phyloP scores from a whole-genome alignment of 2,888 invertebrate species.

The Gryllus longicercus region DNA sequence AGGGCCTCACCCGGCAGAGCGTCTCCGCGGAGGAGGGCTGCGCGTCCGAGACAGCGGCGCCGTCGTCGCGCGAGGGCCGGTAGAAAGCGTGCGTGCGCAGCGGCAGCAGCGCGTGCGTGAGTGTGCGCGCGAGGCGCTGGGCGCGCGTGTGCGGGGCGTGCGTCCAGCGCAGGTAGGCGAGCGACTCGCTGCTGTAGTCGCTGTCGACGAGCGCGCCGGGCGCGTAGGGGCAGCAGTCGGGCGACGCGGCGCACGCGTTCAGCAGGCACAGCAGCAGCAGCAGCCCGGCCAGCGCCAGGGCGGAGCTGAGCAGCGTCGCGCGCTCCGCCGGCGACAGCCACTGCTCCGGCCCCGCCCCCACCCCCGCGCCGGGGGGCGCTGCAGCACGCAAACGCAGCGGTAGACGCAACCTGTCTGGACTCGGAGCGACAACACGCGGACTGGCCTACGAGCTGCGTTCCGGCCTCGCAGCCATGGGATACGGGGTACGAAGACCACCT shows the following conservation, averaged over 20 bases:
- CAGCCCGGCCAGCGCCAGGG: neutral
- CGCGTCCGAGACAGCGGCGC: neutral
- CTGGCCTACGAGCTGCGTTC: too few relatives aligned
- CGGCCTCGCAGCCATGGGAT: too few relatives aligned
- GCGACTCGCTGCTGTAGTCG: conserved; percentile 5
- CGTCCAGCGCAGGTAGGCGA: neutral
- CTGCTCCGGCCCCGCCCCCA: neutral
- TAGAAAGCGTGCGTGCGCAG: neutral
- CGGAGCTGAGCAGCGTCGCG: neutral
- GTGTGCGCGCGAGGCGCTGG: neutral
- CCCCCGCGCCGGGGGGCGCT: neutral
- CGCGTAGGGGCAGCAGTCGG: neutral
- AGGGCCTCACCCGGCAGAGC: too few relatives aligned
- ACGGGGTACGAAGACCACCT: too few relatives aligned
- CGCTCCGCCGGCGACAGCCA: neutral
- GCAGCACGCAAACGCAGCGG: neutral
- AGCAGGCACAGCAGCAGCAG: neutral
- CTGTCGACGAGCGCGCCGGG: neutral
- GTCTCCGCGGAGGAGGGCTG: too few relatives aligned
- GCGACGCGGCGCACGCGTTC: neutral
- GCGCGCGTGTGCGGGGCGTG: neutral
- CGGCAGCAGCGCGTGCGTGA: neutral
- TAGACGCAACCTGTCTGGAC: too few relatives aligned
- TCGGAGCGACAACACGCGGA: too few relatives aligned
- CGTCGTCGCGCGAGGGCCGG: neutral